Conservation (phyloP, 2,797 vertebrate species). For the Sphenodon punctatus region DNA sequence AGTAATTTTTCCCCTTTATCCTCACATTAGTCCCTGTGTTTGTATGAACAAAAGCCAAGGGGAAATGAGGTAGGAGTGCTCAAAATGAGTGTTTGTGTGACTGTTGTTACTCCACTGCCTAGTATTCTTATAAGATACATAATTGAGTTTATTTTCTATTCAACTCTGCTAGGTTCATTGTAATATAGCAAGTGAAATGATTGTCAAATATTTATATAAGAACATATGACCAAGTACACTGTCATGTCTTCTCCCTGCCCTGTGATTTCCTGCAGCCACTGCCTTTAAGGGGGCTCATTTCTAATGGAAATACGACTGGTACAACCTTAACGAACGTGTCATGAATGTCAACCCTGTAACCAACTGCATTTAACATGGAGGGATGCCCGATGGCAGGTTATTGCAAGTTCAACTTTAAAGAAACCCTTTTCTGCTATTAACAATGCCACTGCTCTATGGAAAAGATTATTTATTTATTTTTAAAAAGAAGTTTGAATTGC, state of each 20-base stretch:
- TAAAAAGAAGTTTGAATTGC: too few relatives aligned
- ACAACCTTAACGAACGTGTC: not conserved
- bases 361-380: not conserved
- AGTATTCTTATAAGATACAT: too few relatives aligned
- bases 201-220: not conserved
- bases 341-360: conserved; percentile 26
- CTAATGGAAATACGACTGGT: not conserved
- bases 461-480: too few relatives aligned
- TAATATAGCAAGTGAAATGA: not conserved
- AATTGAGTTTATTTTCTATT: too few relatives aligned
- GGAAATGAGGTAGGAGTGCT: too few relatives aligned
- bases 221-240: not conserved
- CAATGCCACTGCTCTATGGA: not conserved
- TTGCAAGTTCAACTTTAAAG: not conserved
- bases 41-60: too few relatives aligned
- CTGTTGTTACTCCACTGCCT: too few relatives aligned
- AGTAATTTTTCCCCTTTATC: too few relatives aligned
- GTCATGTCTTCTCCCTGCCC: not conserved
- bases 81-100: too few relatives aligned
- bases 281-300: not conserved
- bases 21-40: too few relatives aligned
- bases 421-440: not conserved
- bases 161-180: not conserved
- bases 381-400: conserved; percentile 25
- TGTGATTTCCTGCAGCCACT: not conserved